Base-by-base conservation (phyloP, 2,113 vertebrate species). In the Hiodon tergisus region DNA sequence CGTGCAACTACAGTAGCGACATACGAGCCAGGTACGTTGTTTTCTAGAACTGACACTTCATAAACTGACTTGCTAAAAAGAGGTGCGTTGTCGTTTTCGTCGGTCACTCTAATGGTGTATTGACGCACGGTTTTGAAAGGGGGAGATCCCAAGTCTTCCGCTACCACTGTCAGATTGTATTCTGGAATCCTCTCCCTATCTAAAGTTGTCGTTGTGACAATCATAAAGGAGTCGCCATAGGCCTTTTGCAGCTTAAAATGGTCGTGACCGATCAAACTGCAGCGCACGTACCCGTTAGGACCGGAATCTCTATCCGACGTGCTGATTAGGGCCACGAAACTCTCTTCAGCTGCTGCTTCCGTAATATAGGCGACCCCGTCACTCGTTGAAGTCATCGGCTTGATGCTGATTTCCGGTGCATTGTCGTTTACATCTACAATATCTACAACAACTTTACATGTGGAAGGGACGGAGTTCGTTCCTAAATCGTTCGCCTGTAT, bases 341-440 rank as follows among this genome's bases (percentile, higher is more conserved):
- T 93, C 67, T 91, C 91, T 0, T 82, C 78, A 0, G 90, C 91
- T 0, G 91, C 91, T 1, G 90, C 85, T 16, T 93, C 91, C 0
- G 90, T 91, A 71, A 93, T 91, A 79, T 86, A 89, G 9, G 91
- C 91, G 5, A 91, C 84, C 0, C 88, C 85, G 6, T 91, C 88
- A 2, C 85, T 88, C 71, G 80, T 83, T 58, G 90, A 86, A 51
- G 89, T 91, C 89, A 91, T 91, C 0, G 90, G 91, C 10, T 90
- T 91, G 78, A 93, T 88, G 81, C 5, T 72, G 63, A 93, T 91
- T 58, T 90, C 90, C 0, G 91, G 91, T 0, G 89, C 85, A 4
- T 93, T 91, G 76, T 93, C 91, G 5, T 91, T 93, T 61, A 92
- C 89, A 72, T 92, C 91, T 51, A 91, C 78, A 4, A 93, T 57